These are phyloP conservation scores for Chrysogorgia sp. DNA, from an alignment of 92 coral and sea anemone genomes.

Conservation along the genomic window DNA sequence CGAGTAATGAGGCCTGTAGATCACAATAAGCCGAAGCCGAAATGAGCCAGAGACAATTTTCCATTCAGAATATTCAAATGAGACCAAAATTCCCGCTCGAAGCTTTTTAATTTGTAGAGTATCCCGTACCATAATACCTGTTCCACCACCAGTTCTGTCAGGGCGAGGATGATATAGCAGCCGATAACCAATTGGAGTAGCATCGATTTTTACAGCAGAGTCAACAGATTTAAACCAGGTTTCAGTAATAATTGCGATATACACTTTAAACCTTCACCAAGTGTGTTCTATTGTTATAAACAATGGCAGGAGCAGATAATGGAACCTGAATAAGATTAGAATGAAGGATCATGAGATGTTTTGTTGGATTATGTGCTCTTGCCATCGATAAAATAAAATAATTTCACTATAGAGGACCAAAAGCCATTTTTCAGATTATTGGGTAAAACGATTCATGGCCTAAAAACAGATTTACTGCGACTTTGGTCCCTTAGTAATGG, in stretches of 20 bases:
- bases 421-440: too few relatives aligned
- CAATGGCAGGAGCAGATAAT: not conserved
- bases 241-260: not conserved
- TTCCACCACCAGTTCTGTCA: conserved; percentile 25
- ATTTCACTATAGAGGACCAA: too few relatives aligned
- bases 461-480: too few relatives aligned
- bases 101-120: not conserved
- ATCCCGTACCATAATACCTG: not conserved
- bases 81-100: too few relatives aligned
- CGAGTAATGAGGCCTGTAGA: too few relatives aligned
- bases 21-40: too few relatives aligned
- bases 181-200: conserved; percentile 30
- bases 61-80: conserved; percentile 39
- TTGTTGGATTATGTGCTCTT: too few relatives aligned
- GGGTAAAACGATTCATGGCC: too few relatives aligned
- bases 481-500: too few relatives aligned
- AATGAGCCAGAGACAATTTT: too few relatives aligned
- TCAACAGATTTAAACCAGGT: conserved; percentile 16
- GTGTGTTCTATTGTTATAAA: not conserved
- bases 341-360: too few relatives aligned
- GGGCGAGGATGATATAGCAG: conserved; percentile 30
- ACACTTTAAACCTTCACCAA: not conserved
- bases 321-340: not conserved
- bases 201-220: conserved; percentile 10
- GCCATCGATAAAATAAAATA: too few relatives aligned